Evolutionary conservation across 2,888 invertebrate genomes (phyloP).

Genomic region (Arenicola marina): DNA sequence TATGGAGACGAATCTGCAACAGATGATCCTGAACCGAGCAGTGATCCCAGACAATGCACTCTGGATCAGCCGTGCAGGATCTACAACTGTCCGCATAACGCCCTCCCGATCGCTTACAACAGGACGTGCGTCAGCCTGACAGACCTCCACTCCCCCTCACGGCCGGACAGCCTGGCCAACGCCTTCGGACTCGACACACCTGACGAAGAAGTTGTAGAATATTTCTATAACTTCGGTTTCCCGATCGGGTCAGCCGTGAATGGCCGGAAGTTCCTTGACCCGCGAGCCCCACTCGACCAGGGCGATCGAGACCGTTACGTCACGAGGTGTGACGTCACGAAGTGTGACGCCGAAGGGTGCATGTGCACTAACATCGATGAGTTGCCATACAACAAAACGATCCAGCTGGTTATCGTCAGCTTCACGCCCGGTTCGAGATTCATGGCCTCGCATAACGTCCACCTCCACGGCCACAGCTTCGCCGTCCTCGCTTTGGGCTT

Average conservation of each 20-base stretch:
- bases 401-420: slow-evolving; percentile 17
- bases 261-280: slow-evolving; percentile 4
- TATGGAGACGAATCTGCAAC: background rate
- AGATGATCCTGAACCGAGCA: background rate
- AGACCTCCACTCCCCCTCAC: background rate
- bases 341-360: slow-evolving; percentile 10
- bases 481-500: slow-evolving; percentile 46
- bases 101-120: background rate
- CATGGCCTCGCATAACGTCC: slow-evolving; percentile 42
- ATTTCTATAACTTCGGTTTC: slow-evolving; percentile 16
- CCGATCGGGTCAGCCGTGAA: slow-evolving; percentile 12
- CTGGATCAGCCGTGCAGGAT: background rate
- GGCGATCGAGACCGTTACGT: background rate
- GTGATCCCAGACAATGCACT: background rate
- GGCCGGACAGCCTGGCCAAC: background rate
- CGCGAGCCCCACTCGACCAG: slow-evolving; percentile 9
- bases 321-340: slow-evolving; percentile 1
- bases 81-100: slow-evolving; percentile 11
- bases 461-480: slow-evolving; percentile 53
- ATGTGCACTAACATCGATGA: slow-evolving; percentile 10
- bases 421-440: background rate
- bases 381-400: slow-evolving; percentile 12
- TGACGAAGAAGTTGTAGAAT: slow-evolving; percentile 10
- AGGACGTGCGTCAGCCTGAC: slow-evolving; percentile 5
- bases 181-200: slow-evolving; percentile 4